Conservation (phyloP, 2,797 vertebrate genomes). For the Mus caroli region DNA sequence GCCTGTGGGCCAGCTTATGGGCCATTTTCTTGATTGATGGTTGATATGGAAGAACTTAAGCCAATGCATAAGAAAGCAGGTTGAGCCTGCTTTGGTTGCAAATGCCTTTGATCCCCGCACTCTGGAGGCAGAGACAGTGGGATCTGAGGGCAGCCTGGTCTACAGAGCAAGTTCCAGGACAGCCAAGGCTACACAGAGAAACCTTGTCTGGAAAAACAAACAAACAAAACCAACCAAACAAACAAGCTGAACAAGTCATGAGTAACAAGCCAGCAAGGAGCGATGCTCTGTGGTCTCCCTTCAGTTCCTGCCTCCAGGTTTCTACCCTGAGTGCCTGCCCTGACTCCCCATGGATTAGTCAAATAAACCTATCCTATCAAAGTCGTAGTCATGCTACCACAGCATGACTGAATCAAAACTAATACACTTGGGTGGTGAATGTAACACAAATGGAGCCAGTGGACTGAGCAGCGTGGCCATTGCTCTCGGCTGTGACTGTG, state of each 20-base stretch:
- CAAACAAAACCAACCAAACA: too few species aligned
- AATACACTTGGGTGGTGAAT: background rate
- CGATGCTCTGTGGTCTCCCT: background rate
- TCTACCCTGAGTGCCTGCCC: background rate
- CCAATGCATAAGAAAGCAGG: too few species aligned
- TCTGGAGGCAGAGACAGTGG: background rate
- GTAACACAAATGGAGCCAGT: background rate
- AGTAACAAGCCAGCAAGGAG: background rate
- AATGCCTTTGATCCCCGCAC: background rate
- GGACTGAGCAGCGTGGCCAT: background rate
- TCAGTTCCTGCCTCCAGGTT: background rate
- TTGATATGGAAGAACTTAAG: background rate
- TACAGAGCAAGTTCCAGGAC: background rate
- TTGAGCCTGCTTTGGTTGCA: background rate
- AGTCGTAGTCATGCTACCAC: background rate
- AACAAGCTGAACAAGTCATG: background rate
- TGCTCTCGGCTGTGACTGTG: background rate
- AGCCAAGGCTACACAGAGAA: background rate
- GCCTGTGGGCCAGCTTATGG: background rate
- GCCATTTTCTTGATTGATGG: background rate
- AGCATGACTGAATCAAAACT: background rate
- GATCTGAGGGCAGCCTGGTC: too few species aligned
- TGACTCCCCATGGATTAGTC: background rate
- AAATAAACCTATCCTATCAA: background rate
- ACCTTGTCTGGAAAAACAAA: background rate